Conservation (phyloP, 2,888 invertebrate genomes). For the Tipula confusa region DNA sequence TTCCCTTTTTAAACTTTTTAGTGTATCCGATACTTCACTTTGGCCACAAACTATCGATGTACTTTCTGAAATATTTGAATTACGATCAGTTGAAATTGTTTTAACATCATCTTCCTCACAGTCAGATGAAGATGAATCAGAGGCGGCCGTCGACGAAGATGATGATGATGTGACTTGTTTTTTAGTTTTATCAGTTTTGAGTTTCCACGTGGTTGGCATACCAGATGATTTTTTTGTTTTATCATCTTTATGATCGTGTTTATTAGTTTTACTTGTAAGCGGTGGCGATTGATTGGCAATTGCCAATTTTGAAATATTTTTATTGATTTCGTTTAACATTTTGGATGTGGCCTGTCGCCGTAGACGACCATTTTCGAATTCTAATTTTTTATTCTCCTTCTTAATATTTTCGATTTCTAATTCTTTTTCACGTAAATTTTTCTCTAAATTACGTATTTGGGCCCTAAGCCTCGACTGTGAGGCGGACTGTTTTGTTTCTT, state of each 20-base stretch:
- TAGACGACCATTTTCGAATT: slow-evolving; percentile 57
- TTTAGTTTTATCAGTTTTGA: neutral
- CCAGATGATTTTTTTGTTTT: neutral
- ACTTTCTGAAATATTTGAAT: neutral
- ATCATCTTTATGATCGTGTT: neutral
- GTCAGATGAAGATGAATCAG: neutral
- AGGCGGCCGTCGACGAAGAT: neutral
- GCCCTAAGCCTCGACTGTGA: slow-evolving; percentile 68
- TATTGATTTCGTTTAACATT: slow-evolving; percentile 72
- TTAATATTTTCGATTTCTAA: slow-evolving; percentile 63
- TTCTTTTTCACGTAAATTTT: slow-evolving; percentile 61
- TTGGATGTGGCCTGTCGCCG: slow-evolving; percentile 62
- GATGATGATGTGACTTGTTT: neutral
- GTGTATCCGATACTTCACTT: slow-evolving; percentile 26
- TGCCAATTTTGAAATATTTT: slow-evolving; percentile 48
- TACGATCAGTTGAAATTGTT: neutral
- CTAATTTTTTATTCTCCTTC: slow-evolving; percentile 61
- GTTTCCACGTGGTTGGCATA: neutral
- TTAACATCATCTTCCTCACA: neutral
- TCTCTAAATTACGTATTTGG: slow-evolving; percentile 67
- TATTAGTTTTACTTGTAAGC: neutral
- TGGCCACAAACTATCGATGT: slow-evolving; percentile 36
- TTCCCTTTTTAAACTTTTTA: slow-evolving; percentile 51
- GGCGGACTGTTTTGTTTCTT: slow-evolving; percentile 68
- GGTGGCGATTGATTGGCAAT: neutral